These are phyloP conservation scores for Argyresthia albistria DNA, from an alignment of 2,888 invertebrate genomes.

Conservation along the genomic window DNA sequence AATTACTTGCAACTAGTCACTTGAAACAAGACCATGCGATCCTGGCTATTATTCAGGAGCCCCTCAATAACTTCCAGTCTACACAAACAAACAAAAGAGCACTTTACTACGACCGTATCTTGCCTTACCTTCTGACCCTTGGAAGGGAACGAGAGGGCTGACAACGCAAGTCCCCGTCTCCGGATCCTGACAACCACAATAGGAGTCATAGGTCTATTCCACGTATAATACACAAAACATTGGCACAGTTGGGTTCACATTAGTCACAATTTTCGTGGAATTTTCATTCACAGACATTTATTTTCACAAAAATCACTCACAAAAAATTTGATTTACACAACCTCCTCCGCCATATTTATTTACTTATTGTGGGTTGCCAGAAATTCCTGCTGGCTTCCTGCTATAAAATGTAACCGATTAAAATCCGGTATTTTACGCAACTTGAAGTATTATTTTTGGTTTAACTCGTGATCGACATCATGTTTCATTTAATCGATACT, in stretches of 20 bases:
- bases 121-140: slow-evolving; percentile 41
- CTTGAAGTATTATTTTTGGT: no score
- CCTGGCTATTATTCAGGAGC: slow-evolving; percentile 14
- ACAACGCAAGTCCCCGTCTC: slow-evolving; percentile 39
- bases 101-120: slow-evolving; percentile 24
- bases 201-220: slow-evolving; percentile 56
- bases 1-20: slow-evolving; percentile 19
- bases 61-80: no score
- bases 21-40: slow-evolving; percentile 3
- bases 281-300: not conserved
- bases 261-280: not conserved
- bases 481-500: no score
- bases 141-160: slow-evolving; percentile 38
- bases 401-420: no score
- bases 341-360: slow-evolving; percentile 64
- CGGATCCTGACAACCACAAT: slow-evolving; percentile 43
- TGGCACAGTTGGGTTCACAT: not conserved
- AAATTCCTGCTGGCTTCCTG: no score
- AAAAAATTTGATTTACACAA: slow-evolving; percentile 16
- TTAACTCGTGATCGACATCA: no score
- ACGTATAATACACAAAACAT: slow-evolving; percentile 23
- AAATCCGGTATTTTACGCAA: no score
- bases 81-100: slow-evolving; percentile 10
- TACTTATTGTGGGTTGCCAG: slow-evolving; percentile 36
- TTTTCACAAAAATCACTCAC: slow-evolving; percentile 3